A percentile compares a stretch with the other conserved stretches of the same genome.
Conservation (phyloP, 2,888 invertebrate species). For the Hermaeophaga mercurialis region DNA sequence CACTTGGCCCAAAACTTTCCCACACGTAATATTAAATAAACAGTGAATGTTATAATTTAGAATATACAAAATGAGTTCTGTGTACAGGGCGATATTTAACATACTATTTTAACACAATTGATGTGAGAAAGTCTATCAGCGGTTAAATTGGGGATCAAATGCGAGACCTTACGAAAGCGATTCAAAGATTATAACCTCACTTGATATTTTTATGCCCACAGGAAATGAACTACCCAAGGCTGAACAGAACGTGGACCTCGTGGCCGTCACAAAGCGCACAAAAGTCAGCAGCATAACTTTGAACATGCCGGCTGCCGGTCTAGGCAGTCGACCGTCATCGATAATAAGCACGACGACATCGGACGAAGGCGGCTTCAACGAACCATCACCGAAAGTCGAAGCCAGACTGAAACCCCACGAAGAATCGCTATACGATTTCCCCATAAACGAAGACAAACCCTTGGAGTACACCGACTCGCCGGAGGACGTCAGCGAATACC, state of each 20-base stretch:
- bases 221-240: constrained; percentile 41
- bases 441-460: constrained; percentile 45
- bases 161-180: too few relatives aligned
- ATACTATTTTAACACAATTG: too few relatives aligned
- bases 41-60: too few relatives aligned
- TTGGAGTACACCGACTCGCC: constrained; percentile 44
- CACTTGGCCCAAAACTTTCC: too few relatives aligned
- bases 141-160: too few relatives aligned
- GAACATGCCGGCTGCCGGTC: constrained; percentile 67
- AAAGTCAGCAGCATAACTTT: constrained; percentile 67
- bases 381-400: constrained; percentile 73
- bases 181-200: too few relatives aligned
- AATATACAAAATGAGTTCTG: too few relatives aligned
- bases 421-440: constrained; percentile 48
- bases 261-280: constrained; percentile 58
- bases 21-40: too few relatives aligned
- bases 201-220: too few relatives aligned
- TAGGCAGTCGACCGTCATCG: constrained; percentile 68
- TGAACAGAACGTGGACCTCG: constrained; percentile 49
- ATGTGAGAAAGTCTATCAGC: too few relatives aligned
- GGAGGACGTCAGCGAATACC: constrained; percentile 39
- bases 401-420: constrained; percentile 57
- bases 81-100: too few relatives aligned
- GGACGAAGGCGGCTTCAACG: constrained; percentile 66
- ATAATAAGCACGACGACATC: constrained; percentile 65